These are phyloP conservation scores for Drosophila virilis DNA, from an alignment of 1,140 invertebrate genomes.

Conservation along the genomic window DNA sequence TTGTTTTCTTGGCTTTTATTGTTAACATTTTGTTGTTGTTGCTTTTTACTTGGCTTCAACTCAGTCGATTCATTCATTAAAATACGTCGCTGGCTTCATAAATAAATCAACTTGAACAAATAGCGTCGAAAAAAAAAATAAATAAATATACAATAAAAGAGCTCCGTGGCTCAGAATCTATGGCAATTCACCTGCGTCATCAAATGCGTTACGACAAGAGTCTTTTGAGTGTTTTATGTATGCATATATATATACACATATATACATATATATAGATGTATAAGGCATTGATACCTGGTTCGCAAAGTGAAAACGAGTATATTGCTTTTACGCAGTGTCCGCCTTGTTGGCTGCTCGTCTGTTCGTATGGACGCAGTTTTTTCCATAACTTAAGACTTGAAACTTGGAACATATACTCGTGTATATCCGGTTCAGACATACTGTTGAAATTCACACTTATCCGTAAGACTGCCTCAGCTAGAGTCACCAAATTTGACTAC, in stretches of 20 bases:
- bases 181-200: conserved; percentile 67
- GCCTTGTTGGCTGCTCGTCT: too few species aligned
- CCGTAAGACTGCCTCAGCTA: too few species aligned
- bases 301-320: not conserved
- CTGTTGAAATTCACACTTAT: too few species aligned
- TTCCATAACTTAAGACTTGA: too few species aligned
- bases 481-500: too few species aligned
- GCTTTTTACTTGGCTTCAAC: conserved; percentile 1
- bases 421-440: too few species aligned
- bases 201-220: conserved; percentile 6
- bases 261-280: not conserved
- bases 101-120: conserved; percentile 27
- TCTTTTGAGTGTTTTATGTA: conserved; percentile 4
- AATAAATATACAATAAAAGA: not conserved
- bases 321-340: not conserved
- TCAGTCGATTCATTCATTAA: conserved; percentile 26
- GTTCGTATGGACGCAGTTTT: too few species aligned
- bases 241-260: not conserved
- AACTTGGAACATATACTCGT: too few species aligned
- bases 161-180: conserved; percentile 16
- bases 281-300: not conserved
- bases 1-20: not conserved
- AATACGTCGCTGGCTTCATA: conserved; percentile 18
- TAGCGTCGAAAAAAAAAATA: conserved; percentile 5
- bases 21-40: not conserved